These are phyloP conservation scores for Cyanoramphus novaezelandiae DNA, from an alignment of 2,113 vertebrate genomes.

Conservation along the genomic window DNA sequence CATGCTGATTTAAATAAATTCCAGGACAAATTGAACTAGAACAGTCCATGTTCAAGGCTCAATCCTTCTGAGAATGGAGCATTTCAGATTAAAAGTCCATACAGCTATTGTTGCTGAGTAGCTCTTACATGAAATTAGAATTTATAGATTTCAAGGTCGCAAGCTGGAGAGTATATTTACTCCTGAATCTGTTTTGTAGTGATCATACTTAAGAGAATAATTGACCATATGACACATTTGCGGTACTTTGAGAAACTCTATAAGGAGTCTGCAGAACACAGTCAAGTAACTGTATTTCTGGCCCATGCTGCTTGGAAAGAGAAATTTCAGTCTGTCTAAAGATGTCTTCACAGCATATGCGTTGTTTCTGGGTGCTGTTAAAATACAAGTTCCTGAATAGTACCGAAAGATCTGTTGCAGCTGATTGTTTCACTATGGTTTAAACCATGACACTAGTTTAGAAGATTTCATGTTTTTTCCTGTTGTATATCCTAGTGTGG, in stretches of 20 bases:
- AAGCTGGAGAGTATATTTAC: background rate
- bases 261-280: background rate
- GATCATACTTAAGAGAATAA: background rate
- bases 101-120: background rate
- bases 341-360: background rate
- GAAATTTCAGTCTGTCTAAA: background rate
- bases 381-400: background rate
- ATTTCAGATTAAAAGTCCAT: background rate
- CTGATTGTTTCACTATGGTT: background rate
- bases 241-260: background rate
- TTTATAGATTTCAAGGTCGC: background rate
- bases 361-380: background rate
- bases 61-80: background rate
- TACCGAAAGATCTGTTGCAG: background rate
- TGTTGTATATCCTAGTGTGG: background rate
- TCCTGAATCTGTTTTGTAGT: background rate
- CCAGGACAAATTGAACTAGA: background rate
- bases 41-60: background rate
- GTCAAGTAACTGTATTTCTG: background rate
- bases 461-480: background rate
- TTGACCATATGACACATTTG: background rate
- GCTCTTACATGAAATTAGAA: background rate
- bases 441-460: background rate
- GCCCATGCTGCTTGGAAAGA: background rate
- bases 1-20: slow-evolving; percentile 1